phyloP scores from a whole-genome alignment of 1,140 invertebrate species.

The Drosophila ironensis region DNA sequence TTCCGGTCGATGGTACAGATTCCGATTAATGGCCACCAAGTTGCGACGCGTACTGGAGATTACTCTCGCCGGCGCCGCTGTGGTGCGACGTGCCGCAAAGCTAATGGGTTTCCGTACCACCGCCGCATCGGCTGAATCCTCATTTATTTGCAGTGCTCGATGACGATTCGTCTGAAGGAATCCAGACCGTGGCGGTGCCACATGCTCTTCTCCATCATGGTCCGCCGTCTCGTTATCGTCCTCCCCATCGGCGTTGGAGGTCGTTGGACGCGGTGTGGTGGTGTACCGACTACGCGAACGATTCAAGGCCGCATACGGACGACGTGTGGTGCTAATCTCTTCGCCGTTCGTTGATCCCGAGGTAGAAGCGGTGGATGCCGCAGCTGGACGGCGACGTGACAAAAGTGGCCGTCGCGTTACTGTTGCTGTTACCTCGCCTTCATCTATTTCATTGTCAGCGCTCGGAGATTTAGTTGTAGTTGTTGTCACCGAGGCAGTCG shows the following conservation, averaged over 20 bases:
- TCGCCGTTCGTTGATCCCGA: slow-evolving; percentile 16
- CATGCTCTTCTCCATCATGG: slow-evolving; percentile 8
- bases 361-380: slow-evolving; percentile 1
- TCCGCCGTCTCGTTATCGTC: slow-evolving; percentile 1
- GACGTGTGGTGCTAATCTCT: slow-evolving; percentile 49
- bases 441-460: slow-evolving; percentile 19
- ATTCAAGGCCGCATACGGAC: slow-evolving; percentile 44
- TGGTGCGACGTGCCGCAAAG: slow-evolving; percentile 21
- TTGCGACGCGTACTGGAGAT: slow-evolving; percentile 50
- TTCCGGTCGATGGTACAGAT: slow-evolving; percentile 46
- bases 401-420: slow-evolving; percentile 4
- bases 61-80: slow-evolving; percentile 16
- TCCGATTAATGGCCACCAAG: slow-evolving; percentile 53
- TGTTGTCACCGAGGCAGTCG: slow-evolving; percentile 8
- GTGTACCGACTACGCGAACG: slow-evolving; percentile 49
- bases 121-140: background rate
- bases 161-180: slow-evolving; percentile 63
- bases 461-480: slow-evolving; percentile 10
- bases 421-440: background rate
- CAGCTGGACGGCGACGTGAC: slow-evolving; percentile 31
- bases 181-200: slow-evolving; percentile 16
- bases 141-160: slow-evolving; percentile 22
- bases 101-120: background rate
- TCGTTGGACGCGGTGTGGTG: slow-evolving; percentile 19
- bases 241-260: slow-evolving; percentile 1